Percentiles rank a stretch among this genome's conserved stretches.
These are phyloP conservation scores for Nasonia oneida DNA, from an alignment of 2,888 invertebrate genomes.

Conservation along the genomic window DNA sequence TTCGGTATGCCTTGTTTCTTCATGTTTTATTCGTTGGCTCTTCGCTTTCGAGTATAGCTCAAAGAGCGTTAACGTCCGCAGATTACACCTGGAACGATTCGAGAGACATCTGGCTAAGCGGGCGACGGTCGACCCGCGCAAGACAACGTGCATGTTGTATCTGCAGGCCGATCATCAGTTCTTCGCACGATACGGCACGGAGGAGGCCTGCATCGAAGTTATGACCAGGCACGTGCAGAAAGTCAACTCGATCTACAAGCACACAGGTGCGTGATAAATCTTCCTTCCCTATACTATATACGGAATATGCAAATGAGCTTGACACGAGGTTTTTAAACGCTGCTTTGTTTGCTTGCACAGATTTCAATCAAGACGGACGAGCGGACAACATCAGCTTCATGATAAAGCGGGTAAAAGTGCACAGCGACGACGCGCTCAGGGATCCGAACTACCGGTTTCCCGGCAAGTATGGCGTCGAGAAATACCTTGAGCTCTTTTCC, in stretches of 20 bases:
- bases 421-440: constrained; percentile 91
- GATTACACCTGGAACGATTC: constrained; percentile 70
- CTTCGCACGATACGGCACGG: constrained; percentile 95
- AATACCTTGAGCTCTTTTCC: constrained; percentile 98
- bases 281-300: not conserved
- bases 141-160: constrained; percentile 96
- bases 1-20: constrained; percentile 47
- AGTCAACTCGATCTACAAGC: constrained; percentile 93
- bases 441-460: constrained; percentile 94
- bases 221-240: constrained; percentile 97
- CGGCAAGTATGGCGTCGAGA: constrained; percentile 98
- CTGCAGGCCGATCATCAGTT: constrained; percentile 98
- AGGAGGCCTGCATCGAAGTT: constrained; percentile 96
- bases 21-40: not conserved
- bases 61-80: constrained; percentile 43
- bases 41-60: not conserved
- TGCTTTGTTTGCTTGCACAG: constrained; percentile 63
- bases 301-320: not conserved
- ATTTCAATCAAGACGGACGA: constrained; percentile 94
- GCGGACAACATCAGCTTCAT: constrained; percentile 96
- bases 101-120: constrained; percentile 79
- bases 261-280: constrained; percentile 84
- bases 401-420: constrained; percentile 97
- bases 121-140: constrained; percentile 89
- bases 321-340: not conserved